phyloP scores from a whole-genome alignment of 2,797 vertebrate species.

The Mallotus villosus region DNA sequence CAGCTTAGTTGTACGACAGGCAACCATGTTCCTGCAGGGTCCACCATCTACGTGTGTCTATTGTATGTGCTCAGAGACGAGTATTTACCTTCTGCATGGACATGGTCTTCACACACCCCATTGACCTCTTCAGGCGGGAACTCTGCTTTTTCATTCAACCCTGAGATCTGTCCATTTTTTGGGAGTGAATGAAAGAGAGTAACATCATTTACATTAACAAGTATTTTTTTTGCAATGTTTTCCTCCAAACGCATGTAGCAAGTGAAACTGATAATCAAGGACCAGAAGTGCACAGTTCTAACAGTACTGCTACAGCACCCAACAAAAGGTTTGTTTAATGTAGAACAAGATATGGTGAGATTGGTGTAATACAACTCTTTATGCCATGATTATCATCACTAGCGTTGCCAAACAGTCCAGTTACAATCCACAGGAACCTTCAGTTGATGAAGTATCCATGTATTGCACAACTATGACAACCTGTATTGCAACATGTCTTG shows the following conservation, averaged over 20 bases:
- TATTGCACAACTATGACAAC: background rate
- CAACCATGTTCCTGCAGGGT: background rate
- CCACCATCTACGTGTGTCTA: background rate
- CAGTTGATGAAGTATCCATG: background rate
- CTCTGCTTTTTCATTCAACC: constrained; percentile 67
- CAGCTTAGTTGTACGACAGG: background rate
- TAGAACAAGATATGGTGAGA: background rate
- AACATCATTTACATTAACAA: background rate
- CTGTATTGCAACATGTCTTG: background rate
- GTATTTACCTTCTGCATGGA: constrained; percentile 64
- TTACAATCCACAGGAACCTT: background rate
- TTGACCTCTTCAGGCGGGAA: constrained; percentile 53
- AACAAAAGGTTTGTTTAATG: no score
- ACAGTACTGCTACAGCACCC: no score
- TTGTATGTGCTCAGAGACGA: background rate
- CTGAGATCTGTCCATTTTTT: constrained; percentile 78
- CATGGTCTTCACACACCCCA: constrained; percentile 60
- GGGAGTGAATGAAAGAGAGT: constrained; percentile 71
- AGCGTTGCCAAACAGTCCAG: no score
- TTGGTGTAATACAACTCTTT: background rate
- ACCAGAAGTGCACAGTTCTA: no score
- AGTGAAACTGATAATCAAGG: no score
- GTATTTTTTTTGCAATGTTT: no score
- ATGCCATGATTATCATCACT: background rate
- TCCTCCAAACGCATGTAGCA: no score